Evolutionary conservation across 1,140 invertebrate genomes (phyloP).

Genomic region (Drosophila tsacasi): DNA sequence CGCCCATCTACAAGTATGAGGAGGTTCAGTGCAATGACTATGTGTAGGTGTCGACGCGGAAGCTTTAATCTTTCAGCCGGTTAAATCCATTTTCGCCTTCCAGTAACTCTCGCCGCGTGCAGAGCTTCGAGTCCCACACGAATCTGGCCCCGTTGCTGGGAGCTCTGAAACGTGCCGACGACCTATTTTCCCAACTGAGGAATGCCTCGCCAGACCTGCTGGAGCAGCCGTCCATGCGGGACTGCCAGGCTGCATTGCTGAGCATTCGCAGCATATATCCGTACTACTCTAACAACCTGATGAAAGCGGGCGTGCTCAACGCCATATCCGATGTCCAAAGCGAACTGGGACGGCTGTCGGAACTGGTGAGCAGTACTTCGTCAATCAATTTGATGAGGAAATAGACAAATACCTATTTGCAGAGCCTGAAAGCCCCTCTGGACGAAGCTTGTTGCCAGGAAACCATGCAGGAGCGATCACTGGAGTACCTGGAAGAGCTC

Average conservation of each 20-base stretch:
- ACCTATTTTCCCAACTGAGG: slow-evolving; percentile 61
- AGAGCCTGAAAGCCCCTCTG: slow-evolving; percentile 69
- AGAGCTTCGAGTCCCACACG: slow-evolving; percentile 82
- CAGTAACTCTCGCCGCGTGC: slow-evolving; percentile 78
- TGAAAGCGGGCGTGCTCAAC: slow-evolving; percentile 79
- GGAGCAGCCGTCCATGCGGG: slow-evolving; percentile 64
- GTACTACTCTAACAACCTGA: slow-evolving; percentile 79
- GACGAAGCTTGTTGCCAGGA: slow-evolving; percentile 83
- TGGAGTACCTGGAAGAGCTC: slow-evolving; percentile 72
- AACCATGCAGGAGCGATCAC: slow-evolving; percentile 71
- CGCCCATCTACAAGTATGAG: slow-evolving; percentile 88
- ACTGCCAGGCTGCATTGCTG: slow-evolving; percentile 67
- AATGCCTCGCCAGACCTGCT: slow-evolving; percentile 63
- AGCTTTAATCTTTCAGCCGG: not conserved
- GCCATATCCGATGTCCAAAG: slow-evolving; percentile 81
- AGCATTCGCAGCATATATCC: slow-evolving; percentile 81
- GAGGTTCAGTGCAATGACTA: slow-evolving; percentile 85
- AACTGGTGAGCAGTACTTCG: slow-evolving; percentile 54
- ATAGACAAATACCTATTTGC: slow-evolving; percentile 43
- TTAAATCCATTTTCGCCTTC: not conserved
- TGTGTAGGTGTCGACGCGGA: slow-evolving; percentile 48
- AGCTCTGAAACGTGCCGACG: slow-evolving; percentile 78
- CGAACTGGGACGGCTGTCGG: slow-evolving; percentile 68
- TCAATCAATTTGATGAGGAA: no score
- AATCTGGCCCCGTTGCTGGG: slow-evolving; percentile 74